Evolutionary conservation across 2,113 vertebrate species (phyloP), one percentile per base, ranked within the genome.

Genomic region (Tychaedon coryphoeus): DNA sequence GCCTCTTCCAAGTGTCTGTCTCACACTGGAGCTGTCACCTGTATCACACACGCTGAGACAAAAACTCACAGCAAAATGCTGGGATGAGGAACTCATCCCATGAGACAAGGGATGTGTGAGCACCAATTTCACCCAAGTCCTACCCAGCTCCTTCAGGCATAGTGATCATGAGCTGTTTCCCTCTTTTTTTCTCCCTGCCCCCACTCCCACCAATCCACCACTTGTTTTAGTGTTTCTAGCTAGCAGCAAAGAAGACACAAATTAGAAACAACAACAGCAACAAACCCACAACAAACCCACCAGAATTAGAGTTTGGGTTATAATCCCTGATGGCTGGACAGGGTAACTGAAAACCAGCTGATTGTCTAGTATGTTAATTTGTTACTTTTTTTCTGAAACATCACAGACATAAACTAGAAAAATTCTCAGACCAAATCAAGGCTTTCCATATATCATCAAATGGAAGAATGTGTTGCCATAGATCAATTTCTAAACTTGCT

Each of bases 131-230:
- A 64, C 9, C 4, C 15, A 91, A 87, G 65, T 6, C 3, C 14
- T 28, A 31, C 17, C 3, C 25, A 78, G 38, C 10, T 74, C 9
- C 47, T 53, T 1, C 1, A 14, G 28, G 16, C 9, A 45, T 1
- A 1, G 16, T 64, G n/a, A 67, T 6, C 1, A 2, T 19, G 15
- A 56, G 34, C 5, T 0, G 0, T 62, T 91, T 20, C 24, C 4
- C 4, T 7, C 36, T 36, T 61, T 18, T 19, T 47, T 14, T 12
- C 10, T 40, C 25, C 22, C 29, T 26, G 11, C 19, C 42, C 17
- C 29, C 17, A 7, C 23, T 42, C 10, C 13, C n/a, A 31, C 5
- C n/a, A 79, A 34, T 19, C 31, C 25, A 69, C 25, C 2, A 10
- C 22, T 12, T 70, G 17, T 69, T 79, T 60, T 31, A 50, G 13